Evolutionary conservation across 2,113 vertebrate genomes (phyloP).

Genomic region (Microtus oregoni): DNA sequence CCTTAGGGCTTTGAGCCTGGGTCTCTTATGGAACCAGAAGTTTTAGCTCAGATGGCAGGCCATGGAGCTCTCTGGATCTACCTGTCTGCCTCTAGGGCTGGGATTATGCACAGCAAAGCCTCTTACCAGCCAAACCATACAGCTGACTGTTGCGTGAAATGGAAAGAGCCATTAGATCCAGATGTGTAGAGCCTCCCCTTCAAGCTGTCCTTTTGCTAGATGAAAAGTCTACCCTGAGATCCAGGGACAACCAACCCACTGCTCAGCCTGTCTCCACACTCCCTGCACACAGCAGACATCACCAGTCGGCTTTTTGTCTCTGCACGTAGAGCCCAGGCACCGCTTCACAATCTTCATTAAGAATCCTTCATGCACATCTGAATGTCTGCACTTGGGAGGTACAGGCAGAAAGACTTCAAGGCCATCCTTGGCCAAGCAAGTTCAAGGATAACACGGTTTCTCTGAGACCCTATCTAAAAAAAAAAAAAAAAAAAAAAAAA

Average conservation of each 20-base stretch:
- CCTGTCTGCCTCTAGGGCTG: neutral
- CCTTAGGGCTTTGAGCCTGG: neutral
- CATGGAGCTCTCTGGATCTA: neutral
- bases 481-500: neutral
- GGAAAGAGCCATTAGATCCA: neutral
- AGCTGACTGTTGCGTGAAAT: neutral
- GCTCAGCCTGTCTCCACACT: neutral
- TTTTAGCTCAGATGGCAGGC: neutral
- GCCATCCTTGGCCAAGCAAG: neutral
- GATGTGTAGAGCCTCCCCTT: neutral
- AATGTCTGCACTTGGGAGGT: neutral
- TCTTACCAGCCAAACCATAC: neutral
- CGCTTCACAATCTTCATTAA: neutral
- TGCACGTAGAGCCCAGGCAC: neutral
- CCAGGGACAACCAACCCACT: neutral
- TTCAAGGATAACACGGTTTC: neutral
- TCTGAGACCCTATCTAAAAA: neutral
- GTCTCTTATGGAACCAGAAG: neutral
- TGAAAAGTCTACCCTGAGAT: neutral
- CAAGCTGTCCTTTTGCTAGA: neutral
- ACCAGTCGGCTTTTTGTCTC: neutral
- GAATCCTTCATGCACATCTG: neutral
- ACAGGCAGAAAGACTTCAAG: neutral
- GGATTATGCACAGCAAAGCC: neutral
- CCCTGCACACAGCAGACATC: constrained; percentile 2